Percentiles rank a stretch among this genome's conserved stretches.
Evolutionary conservation across 2,113 vertebrate species (phyloP).

Genomic region (Colius striatus): DNA sequence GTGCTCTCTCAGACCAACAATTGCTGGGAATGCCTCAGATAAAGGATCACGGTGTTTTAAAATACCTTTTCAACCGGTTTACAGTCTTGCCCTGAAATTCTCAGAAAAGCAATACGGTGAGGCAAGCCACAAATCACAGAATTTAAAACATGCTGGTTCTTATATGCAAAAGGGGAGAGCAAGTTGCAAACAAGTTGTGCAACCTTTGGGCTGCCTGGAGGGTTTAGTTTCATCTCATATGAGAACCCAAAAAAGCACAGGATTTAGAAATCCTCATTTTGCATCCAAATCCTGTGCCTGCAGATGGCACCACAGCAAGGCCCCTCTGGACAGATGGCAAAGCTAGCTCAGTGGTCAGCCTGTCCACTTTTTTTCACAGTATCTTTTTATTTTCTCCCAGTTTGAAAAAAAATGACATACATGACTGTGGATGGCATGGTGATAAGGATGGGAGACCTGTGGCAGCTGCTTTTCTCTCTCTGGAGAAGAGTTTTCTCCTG

Average conservation of each 20-base stretch:
- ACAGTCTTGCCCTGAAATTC: background rate
- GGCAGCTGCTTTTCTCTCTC: background rate
- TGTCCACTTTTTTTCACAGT: background rate
- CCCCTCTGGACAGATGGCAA: background rate
- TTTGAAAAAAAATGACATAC: background rate
- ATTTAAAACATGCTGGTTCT: background rate
- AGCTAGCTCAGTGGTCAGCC: background rate
- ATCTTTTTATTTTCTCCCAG: accelerated
- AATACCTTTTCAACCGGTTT: background rate
- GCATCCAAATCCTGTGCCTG: background rate
- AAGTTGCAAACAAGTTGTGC: background rate
- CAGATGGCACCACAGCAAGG: constrained; percentile 53
- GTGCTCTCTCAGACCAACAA: background rate
- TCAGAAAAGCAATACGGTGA: background rate
- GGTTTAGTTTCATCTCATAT: background rate
- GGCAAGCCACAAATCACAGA: background rate
- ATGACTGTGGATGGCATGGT: background rate
- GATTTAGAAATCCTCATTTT: background rate
- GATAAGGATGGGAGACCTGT: background rate
- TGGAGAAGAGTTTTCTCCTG: background rate
- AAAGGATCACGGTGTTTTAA: background rate
- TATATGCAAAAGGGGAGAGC: background rate
- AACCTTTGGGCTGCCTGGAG: background rate
- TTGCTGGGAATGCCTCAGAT: background rate
- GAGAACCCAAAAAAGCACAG: background rate